A percentile compares a stretch with the other conserved stretches of the same genome.
These are phyloP conservation scores for Zoanthus gigantus DNA, from an alignment of 92 coral and sea anemone genomes.

Conservation along the genomic window DNA sequence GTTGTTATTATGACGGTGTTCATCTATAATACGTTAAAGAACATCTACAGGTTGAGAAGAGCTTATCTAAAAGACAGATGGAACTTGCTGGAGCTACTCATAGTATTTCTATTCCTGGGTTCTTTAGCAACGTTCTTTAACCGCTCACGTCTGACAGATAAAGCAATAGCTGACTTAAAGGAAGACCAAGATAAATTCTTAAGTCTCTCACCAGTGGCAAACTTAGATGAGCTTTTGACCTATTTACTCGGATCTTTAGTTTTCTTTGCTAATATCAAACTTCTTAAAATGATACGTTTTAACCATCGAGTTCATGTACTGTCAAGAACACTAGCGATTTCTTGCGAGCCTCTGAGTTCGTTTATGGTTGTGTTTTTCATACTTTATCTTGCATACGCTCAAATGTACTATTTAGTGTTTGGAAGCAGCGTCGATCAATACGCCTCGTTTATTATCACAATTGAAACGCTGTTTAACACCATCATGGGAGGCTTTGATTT, in stretches of 20 bases:
- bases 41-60: conserved; percentile 65
- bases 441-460: conserved; percentile 70
- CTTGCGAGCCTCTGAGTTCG: conserved; percentile 77
- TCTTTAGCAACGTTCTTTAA: conserved; percentile 78
- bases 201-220: conserved; percentile 78
- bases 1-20: conserved; percentile 70
- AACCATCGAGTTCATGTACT: conserved; percentile 90
- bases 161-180: conserved; percentile 67
- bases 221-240: conserved; percentile 87
- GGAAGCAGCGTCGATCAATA: conserved; percentile 76
- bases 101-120: conserved; percentile 66
- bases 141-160: conserved; percentile 75
- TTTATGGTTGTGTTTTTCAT: conserved; percentile 80
- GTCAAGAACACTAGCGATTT: conserved; percentile 76
- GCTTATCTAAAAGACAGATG: conserved; percentile 81
- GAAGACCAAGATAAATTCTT: conserved; percentile 72
- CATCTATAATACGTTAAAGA: conserved; percentile 74
- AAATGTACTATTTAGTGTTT: conserved; percentile 71
- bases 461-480: conserved; percentile 77
- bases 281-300: conserved; percentile 88
- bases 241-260: conserved; percentile 82
- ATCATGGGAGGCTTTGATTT: conserved; percentile 93
- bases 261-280: conserved; percentile 87
- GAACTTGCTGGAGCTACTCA: conserved; percentile 85
- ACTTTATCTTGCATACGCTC: conserved; percentile 78